Conservation (phyloP, 2,113 vertebrate genomes). For the Ammospiza caudacuta region DNA sequence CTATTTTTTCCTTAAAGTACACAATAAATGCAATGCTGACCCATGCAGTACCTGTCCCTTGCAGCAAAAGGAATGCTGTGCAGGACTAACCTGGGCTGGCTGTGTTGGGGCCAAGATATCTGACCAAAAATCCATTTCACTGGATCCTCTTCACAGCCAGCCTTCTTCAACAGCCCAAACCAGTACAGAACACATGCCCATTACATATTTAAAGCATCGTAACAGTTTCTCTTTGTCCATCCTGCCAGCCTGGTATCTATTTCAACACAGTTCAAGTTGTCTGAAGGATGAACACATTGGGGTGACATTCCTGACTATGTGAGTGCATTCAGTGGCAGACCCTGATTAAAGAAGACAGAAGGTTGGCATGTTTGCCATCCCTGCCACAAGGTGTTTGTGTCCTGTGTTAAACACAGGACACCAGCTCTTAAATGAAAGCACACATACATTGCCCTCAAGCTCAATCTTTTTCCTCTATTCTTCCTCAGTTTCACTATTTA, state of each 20-base stretch:
- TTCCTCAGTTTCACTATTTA: not conserved
- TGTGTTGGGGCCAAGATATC: not conserved
- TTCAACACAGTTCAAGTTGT: not conserved
- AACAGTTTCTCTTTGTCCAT: not conserved
- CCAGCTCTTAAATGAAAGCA: not conserved
- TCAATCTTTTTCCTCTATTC: not conserved
- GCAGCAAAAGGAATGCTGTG: fast-evolving
- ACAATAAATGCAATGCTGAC: fast-evolving
- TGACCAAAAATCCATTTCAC: not conserved
- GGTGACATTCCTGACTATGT: fast-evolving
- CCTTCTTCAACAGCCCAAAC: not conserved
- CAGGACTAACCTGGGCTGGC: not conserved
- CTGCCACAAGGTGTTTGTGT: not conserved
- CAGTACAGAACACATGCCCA: fast-evolving
- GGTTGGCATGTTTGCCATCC: not conserved
- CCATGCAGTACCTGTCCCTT: not conserved
- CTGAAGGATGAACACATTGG: not conserved
- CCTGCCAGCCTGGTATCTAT: not conserved
- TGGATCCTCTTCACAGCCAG: not conserved
- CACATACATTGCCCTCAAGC: fast-evolving
- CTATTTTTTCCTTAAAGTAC: not conserved
- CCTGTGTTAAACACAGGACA: not conserved
- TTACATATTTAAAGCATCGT: not conserved
- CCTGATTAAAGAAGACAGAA: not conserved
- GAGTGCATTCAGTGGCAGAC: not conserved